These are phyloP conservation scores for Chaitophorus viminalis DNA, from an alignment of 2,888 invertebrate genomes.

Conservation along the genomic window DNA sequence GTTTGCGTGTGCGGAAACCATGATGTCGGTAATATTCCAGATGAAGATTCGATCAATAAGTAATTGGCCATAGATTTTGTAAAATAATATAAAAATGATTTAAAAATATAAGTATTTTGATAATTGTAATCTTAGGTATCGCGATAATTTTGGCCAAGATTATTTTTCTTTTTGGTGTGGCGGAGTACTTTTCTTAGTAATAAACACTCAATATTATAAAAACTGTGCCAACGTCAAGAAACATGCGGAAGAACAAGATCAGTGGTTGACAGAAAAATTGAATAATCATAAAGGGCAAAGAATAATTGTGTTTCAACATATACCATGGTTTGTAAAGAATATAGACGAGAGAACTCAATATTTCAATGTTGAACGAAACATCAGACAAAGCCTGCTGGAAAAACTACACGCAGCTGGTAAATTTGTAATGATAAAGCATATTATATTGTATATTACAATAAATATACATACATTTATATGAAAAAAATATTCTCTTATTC, in stretches of 20 bases:
- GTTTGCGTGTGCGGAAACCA: slow-evolving; percentile 71
- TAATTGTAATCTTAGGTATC: slow-evolving; percentile 64
- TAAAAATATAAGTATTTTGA: not conserved
- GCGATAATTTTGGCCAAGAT: slow-evolving; percentile 68
- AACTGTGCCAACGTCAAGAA: slow-evolving; percentile 64
- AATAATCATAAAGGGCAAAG: slow-evolving; percentile 64
- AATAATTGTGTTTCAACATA: slow-evolving; percentile 69
- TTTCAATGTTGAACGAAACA: slow-evolving; percentile 67
- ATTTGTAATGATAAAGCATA: not conserved
- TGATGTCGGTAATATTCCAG: slow-evolving; percentile 70
- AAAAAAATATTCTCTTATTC: not conserved
- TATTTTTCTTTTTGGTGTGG: slow-evolving; percentile 69
- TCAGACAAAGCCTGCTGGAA: slow-evolving; percentile 67
- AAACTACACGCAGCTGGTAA: slow-evolving; percentile 67
- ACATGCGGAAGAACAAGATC: slow-evolving; percentile 67
- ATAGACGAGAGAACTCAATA: slow-evolving; percentile 67
- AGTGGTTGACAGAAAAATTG: slow-evolving; percentile 68
- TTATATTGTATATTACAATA: no score
- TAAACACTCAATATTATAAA: slow-evolving; percentile 69
- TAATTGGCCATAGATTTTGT: slow-evolving; percentile 56
- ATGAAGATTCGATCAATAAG: slow-evolving; percentile 66
- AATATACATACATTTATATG: not conserved
- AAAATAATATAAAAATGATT: not conserved
- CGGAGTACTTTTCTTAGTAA: slow-evolving; percentile 69
- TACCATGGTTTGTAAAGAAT: slow-evolving; percentile 68